Conservation (phyloP, 2,113 vertebrate species). For the Setophaga coronata region DNA sequence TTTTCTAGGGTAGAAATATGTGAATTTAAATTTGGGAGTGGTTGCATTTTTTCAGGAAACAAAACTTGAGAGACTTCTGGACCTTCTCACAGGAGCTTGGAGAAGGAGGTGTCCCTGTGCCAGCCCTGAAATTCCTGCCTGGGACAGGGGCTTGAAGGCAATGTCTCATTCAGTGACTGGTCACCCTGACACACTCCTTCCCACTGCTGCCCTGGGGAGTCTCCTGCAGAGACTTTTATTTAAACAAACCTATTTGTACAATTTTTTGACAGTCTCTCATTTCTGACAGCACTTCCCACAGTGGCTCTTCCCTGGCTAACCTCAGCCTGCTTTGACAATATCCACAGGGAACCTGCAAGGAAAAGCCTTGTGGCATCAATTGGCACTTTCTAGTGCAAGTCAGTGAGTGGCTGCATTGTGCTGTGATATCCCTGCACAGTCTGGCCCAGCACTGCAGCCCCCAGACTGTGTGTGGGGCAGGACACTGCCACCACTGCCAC, state of each 20-base stretch:
- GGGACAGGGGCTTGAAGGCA: not conserved
- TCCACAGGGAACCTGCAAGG: not conserved
- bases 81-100: not conserved
- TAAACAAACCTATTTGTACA: not conserved
- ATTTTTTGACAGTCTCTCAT: not conserved
- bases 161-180: not conserved
- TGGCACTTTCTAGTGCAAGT: not conserved
- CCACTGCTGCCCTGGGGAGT: not conserved
- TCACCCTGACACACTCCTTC: not conserved
- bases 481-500: not conserved
- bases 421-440: not conserved
- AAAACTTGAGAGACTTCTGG: not conserved
- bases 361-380: not conserved
- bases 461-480: accelerated
- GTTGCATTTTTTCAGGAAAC: not conserved
- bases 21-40: not conserved
- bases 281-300: not conserved
- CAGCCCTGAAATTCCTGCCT: not conserved
- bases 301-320: not conserved
- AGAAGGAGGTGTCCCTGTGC: not conserved
- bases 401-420: accelerated
- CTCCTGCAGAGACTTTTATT: not conserved
- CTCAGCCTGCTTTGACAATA: not conserved
- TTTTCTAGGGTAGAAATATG: not conserved
- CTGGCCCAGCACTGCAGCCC: not conserved